These are phyloP conservation scores for Monopis laevigella DNA, from an alignment of 2,888 invertebrate species.

Conservation along the genomic window DNA sequence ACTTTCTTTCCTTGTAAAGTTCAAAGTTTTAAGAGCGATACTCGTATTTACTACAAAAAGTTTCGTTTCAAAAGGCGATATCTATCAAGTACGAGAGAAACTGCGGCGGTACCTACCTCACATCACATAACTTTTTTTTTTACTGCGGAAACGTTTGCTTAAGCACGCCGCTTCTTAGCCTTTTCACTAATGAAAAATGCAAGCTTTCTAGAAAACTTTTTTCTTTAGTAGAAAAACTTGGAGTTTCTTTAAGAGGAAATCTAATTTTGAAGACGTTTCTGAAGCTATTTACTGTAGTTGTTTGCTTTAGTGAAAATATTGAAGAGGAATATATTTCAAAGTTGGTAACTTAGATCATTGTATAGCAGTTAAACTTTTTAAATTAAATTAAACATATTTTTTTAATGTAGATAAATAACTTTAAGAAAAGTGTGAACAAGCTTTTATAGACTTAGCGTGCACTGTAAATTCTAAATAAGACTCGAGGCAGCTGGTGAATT, in stretches of 20 bases:
- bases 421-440: no score
- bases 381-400: no score
- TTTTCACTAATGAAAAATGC: neutral
- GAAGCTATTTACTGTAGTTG: neutral
- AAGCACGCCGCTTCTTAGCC: neutral
- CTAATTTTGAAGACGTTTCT: neutral
- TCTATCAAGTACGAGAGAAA: no score
- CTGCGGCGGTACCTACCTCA: no score
- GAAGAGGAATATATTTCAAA: no score
- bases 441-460: no score
- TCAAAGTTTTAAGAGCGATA: neutral
- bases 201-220: neutral
- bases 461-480: no score
- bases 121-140: neutral
- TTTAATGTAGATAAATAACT: no score
- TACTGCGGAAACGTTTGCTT: slow-evolving; percentile 3
- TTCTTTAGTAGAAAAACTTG: neutral
- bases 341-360: no score
- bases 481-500: no score
- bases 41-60: neutral
- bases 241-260: neutral
- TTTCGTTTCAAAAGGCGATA: neutral
- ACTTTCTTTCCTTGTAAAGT: neutral
- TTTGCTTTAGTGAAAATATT: neutral
- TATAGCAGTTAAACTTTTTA: no score